phyloP scores from a whole-genome alignment of 2,113 vertebrate genomes.

The Etia nguti region DNA sequence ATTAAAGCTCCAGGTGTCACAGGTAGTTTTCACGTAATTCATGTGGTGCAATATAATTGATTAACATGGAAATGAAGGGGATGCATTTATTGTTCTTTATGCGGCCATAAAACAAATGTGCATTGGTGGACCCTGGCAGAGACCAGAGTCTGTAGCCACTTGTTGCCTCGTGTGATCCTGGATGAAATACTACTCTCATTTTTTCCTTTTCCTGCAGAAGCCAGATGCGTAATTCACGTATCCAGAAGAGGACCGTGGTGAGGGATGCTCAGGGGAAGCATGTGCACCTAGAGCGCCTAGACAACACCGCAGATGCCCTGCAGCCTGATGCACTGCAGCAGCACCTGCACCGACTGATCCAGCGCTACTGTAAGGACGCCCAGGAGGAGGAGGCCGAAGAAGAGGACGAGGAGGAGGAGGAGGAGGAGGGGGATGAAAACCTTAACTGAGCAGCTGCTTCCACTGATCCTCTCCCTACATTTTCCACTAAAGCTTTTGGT shows the following conservation, averaged over 20 bases:
- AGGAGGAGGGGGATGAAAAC: neutral
- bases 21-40: neutral
- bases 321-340: constrained; percentile 83
- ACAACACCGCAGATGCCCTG: constrained; percentile 80
- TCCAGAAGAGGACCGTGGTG: constrained; percentile 94
- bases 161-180: accelerated
- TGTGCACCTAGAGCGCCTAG: constrained; percentile 83
- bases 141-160: neutral
- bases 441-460: constrained; percentile 16
- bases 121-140: neutral
- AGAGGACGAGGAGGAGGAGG: neutral
- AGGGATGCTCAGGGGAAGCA: constrained; percentile 82
- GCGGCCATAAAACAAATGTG: neutral
- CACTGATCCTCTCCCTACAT: neutral
- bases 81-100: neutral
- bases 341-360: constrained; percentile 87
- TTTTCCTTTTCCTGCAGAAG: constrained; percentile 69
- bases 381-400: constrained; percentile 55
- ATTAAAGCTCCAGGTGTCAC: neutral
- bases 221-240: constrained; percentile 83
- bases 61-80: neutral
- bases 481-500: constrained; percentile 3
- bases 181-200: neutral
- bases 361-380: constrained; percentile 79
- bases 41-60: neutral